Evolutionary conservation across 2,113 vertebrate genomes (phyloP), one percentile per base, ranked within the genome.

Genomic region (Aegotheles bennettii): DNA sequence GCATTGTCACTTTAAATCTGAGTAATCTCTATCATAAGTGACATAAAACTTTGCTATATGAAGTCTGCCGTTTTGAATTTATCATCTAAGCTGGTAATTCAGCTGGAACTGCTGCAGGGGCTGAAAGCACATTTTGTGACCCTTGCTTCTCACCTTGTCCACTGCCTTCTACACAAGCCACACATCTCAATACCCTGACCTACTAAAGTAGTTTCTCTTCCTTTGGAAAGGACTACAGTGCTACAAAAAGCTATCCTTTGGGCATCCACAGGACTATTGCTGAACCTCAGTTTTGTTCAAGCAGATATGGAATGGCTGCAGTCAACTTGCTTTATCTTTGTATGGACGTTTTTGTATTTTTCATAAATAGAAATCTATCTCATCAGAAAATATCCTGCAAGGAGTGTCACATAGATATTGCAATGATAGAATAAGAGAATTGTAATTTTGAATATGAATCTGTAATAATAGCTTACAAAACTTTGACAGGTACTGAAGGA

Each of bases 1-100:
- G 57, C 54, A 65, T 65, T 94, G 96, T 89, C 93, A 94, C 45
- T 95, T 96, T 95, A 94, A 94, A 94, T 93, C 57, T 20, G 0
- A 87, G 61, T 82, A 94, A 75, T 89, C 73, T 61, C 36, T 82
- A 87, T 79, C 48, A 57, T 51, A 93, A 94, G 57, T 93, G 87
- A 94, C 89, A 96, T 73, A 91, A 94, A 93, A 48, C 25, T 84
- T 82, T 48, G n/a, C 31, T 95, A 43, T 91, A 95, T 91, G 87
- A 96, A 89, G 74, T 71, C 89, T 95, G 91, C 91, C 87, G 57
- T 95, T 95, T 96, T 95, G 61, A 76, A 91, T 96, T 93, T 73
- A 42, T 91, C 69, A 53, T 48, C 26, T 65, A 61, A 79, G 2
- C 19, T 91, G 24, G 26, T 50, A 91, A 87, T 91, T 89, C 76